These are phyloP conservation scores for Drosophila paulistorum DNA, from an alignment of 1,140 invertebrate species.

Conservation along the genomic window DNA sequence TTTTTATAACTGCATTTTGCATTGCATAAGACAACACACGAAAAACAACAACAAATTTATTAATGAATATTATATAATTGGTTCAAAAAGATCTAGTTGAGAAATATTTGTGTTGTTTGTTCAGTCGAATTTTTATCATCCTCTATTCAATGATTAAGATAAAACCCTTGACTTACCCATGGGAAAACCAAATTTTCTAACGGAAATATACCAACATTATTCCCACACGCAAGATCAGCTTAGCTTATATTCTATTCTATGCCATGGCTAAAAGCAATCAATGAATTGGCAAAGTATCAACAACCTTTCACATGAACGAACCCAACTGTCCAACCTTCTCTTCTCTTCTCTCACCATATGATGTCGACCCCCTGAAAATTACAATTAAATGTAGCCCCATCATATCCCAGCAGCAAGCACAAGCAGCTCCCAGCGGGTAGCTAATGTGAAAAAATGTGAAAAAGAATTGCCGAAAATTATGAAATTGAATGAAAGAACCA, in stretches of 20 bases:
- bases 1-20: no score
- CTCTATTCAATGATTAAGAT: no score
- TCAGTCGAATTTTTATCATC: no score
- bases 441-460: constrained; percentile 35
- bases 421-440: constrained; percentile 54
- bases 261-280: constrained; percentile 19
- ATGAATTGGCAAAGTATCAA: constrained; percentile 48
- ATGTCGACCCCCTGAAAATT: constrained; percentile 64
- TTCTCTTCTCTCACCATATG: constrained; percentile 26
- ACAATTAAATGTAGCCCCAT: constrained; percentile 66
- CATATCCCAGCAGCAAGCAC: neutral
- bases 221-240: neutral
- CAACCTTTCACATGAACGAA: constrained; percentile 10
- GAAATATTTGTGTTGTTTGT: no score
- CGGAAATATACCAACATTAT: neutral
- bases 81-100: no score
- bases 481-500: constrained; percentile 41
- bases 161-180: no score
- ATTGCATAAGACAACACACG: no score
- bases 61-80: no score
- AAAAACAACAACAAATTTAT: no score
- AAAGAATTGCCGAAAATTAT: constrained; percentile 37
- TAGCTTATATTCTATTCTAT: neutral
- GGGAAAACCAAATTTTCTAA: neutral
- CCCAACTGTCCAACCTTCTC: constrained; percentile 30